Conservation (phyloP, 2,113 vertebrate species). For the rat (Rattus norvegicus) region DNA sequence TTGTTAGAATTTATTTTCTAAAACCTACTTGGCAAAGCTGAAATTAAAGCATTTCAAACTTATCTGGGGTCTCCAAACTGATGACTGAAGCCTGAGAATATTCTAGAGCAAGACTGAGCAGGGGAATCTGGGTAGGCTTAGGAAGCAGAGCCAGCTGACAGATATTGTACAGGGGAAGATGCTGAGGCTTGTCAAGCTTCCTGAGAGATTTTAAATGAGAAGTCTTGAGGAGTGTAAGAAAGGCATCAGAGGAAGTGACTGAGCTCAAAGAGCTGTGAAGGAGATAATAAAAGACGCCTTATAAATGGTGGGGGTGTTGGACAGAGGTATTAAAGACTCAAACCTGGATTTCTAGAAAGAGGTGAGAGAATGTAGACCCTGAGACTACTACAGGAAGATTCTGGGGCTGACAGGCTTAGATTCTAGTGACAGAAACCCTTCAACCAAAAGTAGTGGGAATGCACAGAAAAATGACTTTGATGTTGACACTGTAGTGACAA, state of each 20-base stretch:
- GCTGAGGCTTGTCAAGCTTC: slow-evolving; percentile 16
- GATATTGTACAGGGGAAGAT: slow-evolving; percentile 21
- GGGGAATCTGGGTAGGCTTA: slow-evolving; percentile 25
- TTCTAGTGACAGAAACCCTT: background rate
- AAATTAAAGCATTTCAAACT: slow-evolving; percentile 47
- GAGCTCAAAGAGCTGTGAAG: background rate
- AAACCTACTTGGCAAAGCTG: slow-evolving; percentile 23
- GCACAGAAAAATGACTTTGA: background rate
- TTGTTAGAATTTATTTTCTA: background rate
- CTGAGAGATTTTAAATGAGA: slow-evolving; percentile 40
- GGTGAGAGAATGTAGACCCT: background rate
- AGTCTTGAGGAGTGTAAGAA: slow-evolving; percentile 19
- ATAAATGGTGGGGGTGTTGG: background rate
- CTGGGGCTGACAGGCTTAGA: background rate
- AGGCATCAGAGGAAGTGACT: background rate
- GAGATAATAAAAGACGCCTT: background rate
- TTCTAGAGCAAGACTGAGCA: slow-evolving; percentile 19
- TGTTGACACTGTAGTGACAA: background rate
- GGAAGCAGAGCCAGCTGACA: slow-evolving; percentile 17
- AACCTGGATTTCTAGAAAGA: slow-evolving; percentile 1
- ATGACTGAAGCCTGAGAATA: slow-evolving; percentile 40
- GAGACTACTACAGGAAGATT: background rate
- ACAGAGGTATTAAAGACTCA: background rate
- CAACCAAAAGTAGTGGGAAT: slow-evolving; percentile 13
- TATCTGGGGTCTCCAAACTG: slow-evolving; percentile 45